These are phyloP conservation scores for Philereme vetulata DNA, from an alignment of 2,888 invertebrate genomes.

Conservation along the genomic window DNA sequence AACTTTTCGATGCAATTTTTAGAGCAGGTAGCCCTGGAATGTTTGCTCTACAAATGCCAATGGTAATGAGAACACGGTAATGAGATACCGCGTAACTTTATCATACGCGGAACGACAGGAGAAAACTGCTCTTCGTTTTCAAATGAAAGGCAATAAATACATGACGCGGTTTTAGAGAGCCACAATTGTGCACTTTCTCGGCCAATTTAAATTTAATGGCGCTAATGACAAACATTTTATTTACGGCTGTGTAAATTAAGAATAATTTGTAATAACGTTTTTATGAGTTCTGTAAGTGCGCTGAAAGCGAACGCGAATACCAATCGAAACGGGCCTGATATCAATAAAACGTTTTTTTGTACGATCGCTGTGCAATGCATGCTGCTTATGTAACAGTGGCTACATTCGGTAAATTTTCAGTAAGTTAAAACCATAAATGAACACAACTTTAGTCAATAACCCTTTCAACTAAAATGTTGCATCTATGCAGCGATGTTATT, in stretches of 20 bases:
- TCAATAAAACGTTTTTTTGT: no score
- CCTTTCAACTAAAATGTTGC: no score
- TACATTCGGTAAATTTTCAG: no score
- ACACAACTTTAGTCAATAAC: no score
- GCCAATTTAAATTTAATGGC: conserved; percentile 57
- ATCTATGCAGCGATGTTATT: not conserved
- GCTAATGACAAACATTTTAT: conserved; percentile 47
- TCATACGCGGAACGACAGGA: conserved; percentile 68
- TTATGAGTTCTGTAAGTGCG: not conserved
- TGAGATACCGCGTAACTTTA: conserved; percentile 71
- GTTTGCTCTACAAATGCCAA: conserved; percentile 55
- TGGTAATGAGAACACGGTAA: conserved; percentile 61
- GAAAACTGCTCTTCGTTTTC: conserved; percentile 70
- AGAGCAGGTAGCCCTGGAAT: conserved; percentile 18
- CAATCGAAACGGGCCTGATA: not conserved
- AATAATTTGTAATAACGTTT: conserved; percentile 11
- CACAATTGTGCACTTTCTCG: conserved; percentile 66
- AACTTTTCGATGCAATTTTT: not conserved
- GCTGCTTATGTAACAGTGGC: no score
- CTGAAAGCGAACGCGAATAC: conserved; percentile 6
- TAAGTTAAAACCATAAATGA: no score
- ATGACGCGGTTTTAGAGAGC: conserved; percentile 54
- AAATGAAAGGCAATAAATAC: conserved; percentile 75
- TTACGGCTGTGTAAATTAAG: conserved; percentile 13
- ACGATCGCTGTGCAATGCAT: no score